These are phyloP conservation scores for Zeuzera pyrina DNA, from an alignment of 2,888 invertebrate genomes.

Conservation along the genomic window DNA sequence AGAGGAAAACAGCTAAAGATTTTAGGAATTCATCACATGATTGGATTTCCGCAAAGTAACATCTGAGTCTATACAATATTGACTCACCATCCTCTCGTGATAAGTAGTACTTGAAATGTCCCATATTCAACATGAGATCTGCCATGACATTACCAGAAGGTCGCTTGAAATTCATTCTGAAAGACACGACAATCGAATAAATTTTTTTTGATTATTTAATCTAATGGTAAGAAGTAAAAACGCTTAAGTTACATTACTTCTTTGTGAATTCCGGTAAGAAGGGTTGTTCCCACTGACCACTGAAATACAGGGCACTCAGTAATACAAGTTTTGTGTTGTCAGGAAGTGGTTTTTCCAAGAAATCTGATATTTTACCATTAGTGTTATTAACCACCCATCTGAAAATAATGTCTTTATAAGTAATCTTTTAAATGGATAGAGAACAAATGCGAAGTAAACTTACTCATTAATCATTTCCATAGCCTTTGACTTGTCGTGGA, in stretches of 20 bases:
- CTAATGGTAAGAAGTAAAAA: not conserved
- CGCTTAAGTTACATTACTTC: conserved; percentile 67
- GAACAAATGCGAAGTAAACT: conserved; percentile 21
- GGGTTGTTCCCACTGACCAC: conserved; percentile 78
- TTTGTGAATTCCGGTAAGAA: conserved; percentile 71
- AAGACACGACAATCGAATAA: conserved; percentile 19
- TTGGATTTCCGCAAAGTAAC: no score
- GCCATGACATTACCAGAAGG: conserved; percentile 46
- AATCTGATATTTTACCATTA: conserved; percentile 72
- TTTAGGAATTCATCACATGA: no score
- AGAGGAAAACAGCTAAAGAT: no score
- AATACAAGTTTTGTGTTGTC: conserved; percentile 74
- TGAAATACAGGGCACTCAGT: conserved; percentile 80
- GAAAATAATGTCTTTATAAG: conserved; percentile 19
- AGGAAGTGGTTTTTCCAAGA: conserved; percentile 69
- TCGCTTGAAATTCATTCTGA: conserved; percentile 69
- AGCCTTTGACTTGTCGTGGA: conserved; percentile 39
- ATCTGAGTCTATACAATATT: no score
- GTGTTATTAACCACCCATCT: conserved; percentile 78
- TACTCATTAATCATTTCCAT: conserved; percentile 67
- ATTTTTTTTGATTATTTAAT: conserved; percentile 1
- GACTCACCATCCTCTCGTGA: no score
- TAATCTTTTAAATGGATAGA: not conserved
- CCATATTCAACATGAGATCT: conserved; percentile 78
- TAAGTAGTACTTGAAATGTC: conserved; percentile 35